Evolutionary conservation across 2,113 vertebrate species (phyloP), one percentile per base, ranked within the genome.

Genomic region (Tragulus kanchil): DNA sequence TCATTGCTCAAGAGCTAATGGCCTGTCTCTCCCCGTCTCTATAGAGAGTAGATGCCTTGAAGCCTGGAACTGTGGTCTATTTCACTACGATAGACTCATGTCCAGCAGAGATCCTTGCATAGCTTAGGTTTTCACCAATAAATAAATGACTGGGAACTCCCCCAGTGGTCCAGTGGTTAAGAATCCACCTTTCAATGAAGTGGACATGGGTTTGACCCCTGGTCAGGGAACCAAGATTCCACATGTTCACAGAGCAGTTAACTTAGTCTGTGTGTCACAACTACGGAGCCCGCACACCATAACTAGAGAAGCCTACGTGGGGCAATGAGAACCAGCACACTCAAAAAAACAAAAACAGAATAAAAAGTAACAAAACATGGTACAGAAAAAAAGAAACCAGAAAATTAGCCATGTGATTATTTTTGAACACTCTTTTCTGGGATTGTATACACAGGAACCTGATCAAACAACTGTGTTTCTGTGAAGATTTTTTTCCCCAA

Each of bases 341-440:
- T 36, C 36, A 36, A 36, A 36, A 36, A 36, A 36, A 36, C 36
- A 36, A 36, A 36, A 36, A 36, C 36, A 36, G 36, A 36, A 62
- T 89, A 59, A 81, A 93, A 79, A 77, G 31, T 56, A 83, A 31
- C 56, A 90, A 31, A 36, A 36, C 42, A 77, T 28, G 12, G 67
- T 54, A 85, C 12, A 73, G 56, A 45, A 56, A 61, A 73, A 67
- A 87, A 89, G 28, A 75, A 65, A 64, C 45, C 48, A n/a, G 36
- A 87, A 89, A 86, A 58, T 54, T 78, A 84, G 48, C 31, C 21
- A 12, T 65, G 61, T 1, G 16, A 65, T 75, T 85, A 93, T 69
- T 84, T 85, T 25, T 73, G 56, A 71, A 84, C 94, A 69, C n/a
- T 78, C 58, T 69, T 31, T 65, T 88, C 77, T 93, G 82, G 92